Evolutionary conservation across 2,888 invertebrate species (phyloP), one percentile per base, ranked within the genome.

Genomic region (Acronicta alni): DNA sequence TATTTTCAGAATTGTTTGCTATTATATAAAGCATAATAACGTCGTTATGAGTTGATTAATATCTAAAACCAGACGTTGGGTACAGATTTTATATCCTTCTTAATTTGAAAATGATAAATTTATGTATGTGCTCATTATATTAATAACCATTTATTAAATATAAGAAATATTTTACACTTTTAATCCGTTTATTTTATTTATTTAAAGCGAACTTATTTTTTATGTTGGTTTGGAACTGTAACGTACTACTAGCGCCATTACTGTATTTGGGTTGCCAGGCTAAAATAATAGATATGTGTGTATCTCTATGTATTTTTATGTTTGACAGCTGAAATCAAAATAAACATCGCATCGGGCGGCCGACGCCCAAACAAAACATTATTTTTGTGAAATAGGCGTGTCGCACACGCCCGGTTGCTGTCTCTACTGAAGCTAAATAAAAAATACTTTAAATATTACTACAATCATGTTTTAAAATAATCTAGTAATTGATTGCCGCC

Each of bases 291-390:
- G 60, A 44, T 18, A 0, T 7, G 23, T 23, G 23, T 7, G 10
- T 47, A 55, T 20, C 18, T 16, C 48, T 59, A 48, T 57, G 32
- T 73, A 71, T 63, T 58, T 57, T 61, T 48, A 61, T 41, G 55
- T 60, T 70, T 77, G 79, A 79, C 79, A 79, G 69, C 69, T 65
- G 53, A 67, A 77, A 76, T 72, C 83, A 83, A 82, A 85, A 85
- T 83, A 85, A 85, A 82, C 82, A 79, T 78, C 14, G 35, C 35
- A 35, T 35, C n/a, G 35, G 35, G 14, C 72, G 79, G 84, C 77
- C 81, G 83, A 86, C 85, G 85, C 85, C 85, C 85, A 83, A 85
- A 84, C 81, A 84, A 85, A 81, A 78, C 77, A 80, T 75, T 84
- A 79, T 80, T 82, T 83, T 83, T 77, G 64, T 71, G 71, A 68